Conservation (phyloP, 23 tunicate species). For the Halocynthia roretzi region DNA sequence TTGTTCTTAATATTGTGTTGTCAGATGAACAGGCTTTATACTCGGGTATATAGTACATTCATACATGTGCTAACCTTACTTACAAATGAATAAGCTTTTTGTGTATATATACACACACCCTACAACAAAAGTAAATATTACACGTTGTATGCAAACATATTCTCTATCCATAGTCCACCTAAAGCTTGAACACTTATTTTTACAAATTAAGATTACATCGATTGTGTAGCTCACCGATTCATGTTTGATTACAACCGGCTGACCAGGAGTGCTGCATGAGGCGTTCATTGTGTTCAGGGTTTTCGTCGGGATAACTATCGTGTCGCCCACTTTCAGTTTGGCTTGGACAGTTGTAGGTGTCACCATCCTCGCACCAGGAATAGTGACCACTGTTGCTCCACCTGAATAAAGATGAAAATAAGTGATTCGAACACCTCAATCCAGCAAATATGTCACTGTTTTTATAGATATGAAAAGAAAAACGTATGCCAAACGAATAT, state of each 20-base stretch:
- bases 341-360: constrained; percentile 15
- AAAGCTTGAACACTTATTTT: too few relatives aligned
- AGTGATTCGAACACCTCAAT: background rate
- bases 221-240: background rate
- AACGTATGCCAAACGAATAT: background rate
- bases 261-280: background rate
- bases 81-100: too few relatives aligned
- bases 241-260: constrained; percentile 14
- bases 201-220: too few relatives aligned
- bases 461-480: constrained; percentile 1
- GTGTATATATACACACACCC: too few relatives aligned
- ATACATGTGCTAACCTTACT: too few relatives aligned
- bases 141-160: too few relatives aligned
- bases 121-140: too few relatives aligned
- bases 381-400: constrained; percentile 7
- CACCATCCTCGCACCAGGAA: constrained; percentile 18
- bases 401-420: too few relatives aligned
- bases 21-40: too few relatives aligned
- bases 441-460: background rate
- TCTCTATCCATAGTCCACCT: too few relatives aligned
- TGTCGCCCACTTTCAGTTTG: constrained; percentile 85
- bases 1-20: too few relatives aligned
- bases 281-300: constrained; percentile 17
- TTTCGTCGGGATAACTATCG: constrained; percentile 61
- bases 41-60: too few relatives aligned